These are phyloP conservation scores for Ecdyonurus torrentis DNA, from an alignment of 2,888 invertebrate species.

Conservation along the genomic window DNA sequence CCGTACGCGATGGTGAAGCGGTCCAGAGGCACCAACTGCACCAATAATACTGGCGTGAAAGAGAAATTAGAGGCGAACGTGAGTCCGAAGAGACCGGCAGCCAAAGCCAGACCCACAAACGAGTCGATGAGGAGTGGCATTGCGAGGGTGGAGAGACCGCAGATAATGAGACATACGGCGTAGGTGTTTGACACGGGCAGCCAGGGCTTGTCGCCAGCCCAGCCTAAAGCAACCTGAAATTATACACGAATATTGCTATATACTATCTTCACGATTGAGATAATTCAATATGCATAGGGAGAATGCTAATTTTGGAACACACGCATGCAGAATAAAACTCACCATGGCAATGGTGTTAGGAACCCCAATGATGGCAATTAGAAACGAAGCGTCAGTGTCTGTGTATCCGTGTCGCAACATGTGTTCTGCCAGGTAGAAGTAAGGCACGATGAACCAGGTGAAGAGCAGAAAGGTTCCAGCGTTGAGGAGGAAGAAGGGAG, in stretches of 20 bases:
- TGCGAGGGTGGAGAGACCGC: slow-evolving; percentile 46
- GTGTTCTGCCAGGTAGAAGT: slow-evolving; percentile 75
- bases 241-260: slow-evolving; percentile 8
- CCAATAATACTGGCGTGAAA: slow-evolving; percentile 75
- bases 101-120: slow-evolving; percentile 41
- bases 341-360: slow-evolving; percentile 49
- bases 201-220: slow-evolving; percentile 69
- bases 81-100: slow-evolving; percentile 69
- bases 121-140: slow-evolving; percentile 42
- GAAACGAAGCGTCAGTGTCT: slow-evolving; percentile 55
- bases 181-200: slow-evolving; percentile 64
- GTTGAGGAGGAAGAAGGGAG: slow-evolving; percentile 59
- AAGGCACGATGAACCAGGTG: slow-evolving; percentile 86
- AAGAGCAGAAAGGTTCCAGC: slow-evolving; percentile 80
- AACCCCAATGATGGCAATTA: slow-evolving; percentile 75
- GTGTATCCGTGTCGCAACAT: slow-evolving; percentile 47
- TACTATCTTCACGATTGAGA: neutral
- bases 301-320: too few relatives aligned
- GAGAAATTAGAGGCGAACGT: slow-evolving; percentile 87
- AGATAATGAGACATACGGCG: slow-evolving; percentile 58
- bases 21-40: slow-evolving; percentile 77
- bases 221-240: slow-evolving; percentile 61
- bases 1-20: slow-evolving; percentile 86
- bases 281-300: neutral
- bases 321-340: too few relatives aligned